These are phyloP conservation scores for Ligdia adustata DNA, from an alignment of 2,888 invertebrate species.

Conservation along the genomic window DNA sequence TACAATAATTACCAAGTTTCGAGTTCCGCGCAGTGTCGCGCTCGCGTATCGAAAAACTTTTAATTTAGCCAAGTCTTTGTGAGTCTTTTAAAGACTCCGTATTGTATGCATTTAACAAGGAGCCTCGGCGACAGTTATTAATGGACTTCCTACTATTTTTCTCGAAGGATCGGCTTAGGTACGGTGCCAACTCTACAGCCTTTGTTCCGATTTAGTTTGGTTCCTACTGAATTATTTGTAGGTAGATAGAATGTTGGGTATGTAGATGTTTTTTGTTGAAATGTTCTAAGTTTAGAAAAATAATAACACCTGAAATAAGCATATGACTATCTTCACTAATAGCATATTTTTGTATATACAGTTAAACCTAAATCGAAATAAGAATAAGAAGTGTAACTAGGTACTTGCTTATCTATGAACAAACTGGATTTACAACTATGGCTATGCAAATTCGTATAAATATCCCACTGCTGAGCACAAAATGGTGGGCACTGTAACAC, in stretches of 20 bases:
- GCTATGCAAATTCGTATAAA: too few species aligned
- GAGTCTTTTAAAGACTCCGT: conserved; percentile 82
- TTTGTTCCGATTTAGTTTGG: conserved; percentile 63
- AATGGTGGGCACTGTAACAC: too few species aligned
- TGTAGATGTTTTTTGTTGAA: background rate
- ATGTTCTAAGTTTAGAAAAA: too few species aligned
- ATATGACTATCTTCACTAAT: too few species aligned
- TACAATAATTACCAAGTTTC: conserved; percentile 78
- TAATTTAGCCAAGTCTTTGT: conserved; percentile 83
- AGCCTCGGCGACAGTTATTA: conserved; percentile 79
- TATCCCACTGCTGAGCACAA: too few species aligned
- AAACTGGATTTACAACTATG: too few species aligned
- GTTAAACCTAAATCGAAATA: too few species aligned
- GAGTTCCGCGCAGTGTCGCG: conserved; percentile 80
- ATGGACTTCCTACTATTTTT: conserved; percentile 82
- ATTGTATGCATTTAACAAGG: conserved; percentile 84
- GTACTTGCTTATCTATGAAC: too few species aligned
- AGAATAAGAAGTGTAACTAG: too few species aligned
- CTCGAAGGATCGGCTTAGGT: conserved; percentile 79
- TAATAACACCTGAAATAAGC: too few species aligned
- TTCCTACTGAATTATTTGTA: conserved; percentile 34
- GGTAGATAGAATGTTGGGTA: conserved; percentile 23
- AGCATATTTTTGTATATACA: too few species aligned
- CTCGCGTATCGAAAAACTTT: conserved; percentile 82
- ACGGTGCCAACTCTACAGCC: conserved; percentile 54